Base-by-base conservation (phyloP, 2,113 vertebrate genomes). In the Microtus ochrogaster region DNA sequence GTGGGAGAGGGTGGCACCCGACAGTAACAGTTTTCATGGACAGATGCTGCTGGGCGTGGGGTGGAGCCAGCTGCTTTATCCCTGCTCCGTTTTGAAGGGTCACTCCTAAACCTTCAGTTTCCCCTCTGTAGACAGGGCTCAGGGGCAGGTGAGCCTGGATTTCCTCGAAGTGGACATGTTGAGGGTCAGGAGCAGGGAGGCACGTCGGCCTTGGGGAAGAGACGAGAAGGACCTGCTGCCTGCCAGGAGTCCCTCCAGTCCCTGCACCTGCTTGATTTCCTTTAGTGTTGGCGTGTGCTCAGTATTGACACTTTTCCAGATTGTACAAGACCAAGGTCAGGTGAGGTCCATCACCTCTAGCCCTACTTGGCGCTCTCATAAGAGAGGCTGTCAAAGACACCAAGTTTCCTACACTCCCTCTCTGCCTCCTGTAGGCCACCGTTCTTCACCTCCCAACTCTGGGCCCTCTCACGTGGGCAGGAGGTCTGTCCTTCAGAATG, bases 331-430 rank as follows among this genome's bases (percentile, higher is more conserved):
- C 47, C 83, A 91, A 91, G 94, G 92, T 96, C 63, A 79, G 58
- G 91, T 66, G 70, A 87, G 87, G 79, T 7, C 9, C 17, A 36
- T 91, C 78, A 28, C 13, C 24, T 22, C 13, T 89, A 41, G 79
- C 79, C 72, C 65, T 63, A 41, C 82, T 33, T 94, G 97, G 93
- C 88, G 21, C 55, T 19, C 96, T 92, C 36, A 86, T 41, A 55
- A 94, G 72, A 87, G 79, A 84, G 82, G 70, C 70, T 66, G n/a
- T 36, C 41, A 33, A 21, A 24, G 84, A 65, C 28, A 14, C 91
- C 74, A 4, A 7, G 3, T 63, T 72, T 82, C 77, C 47, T 0
- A 41, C 17, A n/a, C 28, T 10, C 52, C 61, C 21, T 55, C 21
- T 21, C 87, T 61, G 19, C 5, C 89, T 47, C n/a, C 44, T 72